A percentile compares a stretch with the other conserved stretches of the same genome.
Evolutionary conservation across 1,140 invertebrate genomes (phyloP).

Genomic region (Elymnias hypermnestra): DNA sequence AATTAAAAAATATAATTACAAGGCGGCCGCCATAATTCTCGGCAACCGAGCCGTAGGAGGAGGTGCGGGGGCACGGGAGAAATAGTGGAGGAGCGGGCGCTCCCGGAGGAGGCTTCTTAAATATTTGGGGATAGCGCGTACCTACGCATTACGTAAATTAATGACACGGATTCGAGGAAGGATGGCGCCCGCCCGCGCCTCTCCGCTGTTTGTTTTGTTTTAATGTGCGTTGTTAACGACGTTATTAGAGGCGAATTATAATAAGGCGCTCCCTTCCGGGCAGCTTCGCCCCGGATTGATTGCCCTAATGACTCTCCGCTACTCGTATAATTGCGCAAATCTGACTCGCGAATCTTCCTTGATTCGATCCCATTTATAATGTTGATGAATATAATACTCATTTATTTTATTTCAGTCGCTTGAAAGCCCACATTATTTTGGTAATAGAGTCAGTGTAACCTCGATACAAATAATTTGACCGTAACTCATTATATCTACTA

Average conservation of each 20-base stretch:
- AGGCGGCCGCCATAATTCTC: constrained; percentile 77
- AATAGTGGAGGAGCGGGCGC: constrained; percentile 70
- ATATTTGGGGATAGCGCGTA: constrained; percentile 76
- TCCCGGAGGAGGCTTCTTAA: constrained; percentile 75
- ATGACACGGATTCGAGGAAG: constrained; percentile 76
- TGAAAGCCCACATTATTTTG: too few relatives aligned
- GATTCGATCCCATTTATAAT: constrained; percentile 50
- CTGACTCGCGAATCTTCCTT: constrained; percentile 42
- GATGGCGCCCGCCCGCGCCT: constrained; percentile 61
- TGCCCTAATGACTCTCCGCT: constrained; percentile 64
- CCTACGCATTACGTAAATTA: constrained; percentile 76
- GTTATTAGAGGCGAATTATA: constrained; percentile 72
- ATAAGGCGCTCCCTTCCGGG: constrained; percentile 39
- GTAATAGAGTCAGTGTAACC: too few relatives aligned
- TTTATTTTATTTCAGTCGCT: not conserved
- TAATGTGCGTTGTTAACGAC: constrained; percentile 73
- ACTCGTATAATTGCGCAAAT: constrained; percentile 61
- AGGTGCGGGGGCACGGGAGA: constrained; percentile 36
- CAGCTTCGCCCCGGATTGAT: constrained; percentile 44
- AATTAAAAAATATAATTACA: constrained; percentile 79
- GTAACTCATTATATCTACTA: too few relatives aligned
- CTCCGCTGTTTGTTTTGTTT: constrained; percentile 71
- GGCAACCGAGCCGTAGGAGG: constrained; percentile 58
- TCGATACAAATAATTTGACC: too few relatives aligned
- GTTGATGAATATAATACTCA: not conserved